These are phyloP conservation scores for Elgaria multicarinata DNA, from an alignment of 2,113 vertebrate genomes.

Conservation along the genomic window DNA sequence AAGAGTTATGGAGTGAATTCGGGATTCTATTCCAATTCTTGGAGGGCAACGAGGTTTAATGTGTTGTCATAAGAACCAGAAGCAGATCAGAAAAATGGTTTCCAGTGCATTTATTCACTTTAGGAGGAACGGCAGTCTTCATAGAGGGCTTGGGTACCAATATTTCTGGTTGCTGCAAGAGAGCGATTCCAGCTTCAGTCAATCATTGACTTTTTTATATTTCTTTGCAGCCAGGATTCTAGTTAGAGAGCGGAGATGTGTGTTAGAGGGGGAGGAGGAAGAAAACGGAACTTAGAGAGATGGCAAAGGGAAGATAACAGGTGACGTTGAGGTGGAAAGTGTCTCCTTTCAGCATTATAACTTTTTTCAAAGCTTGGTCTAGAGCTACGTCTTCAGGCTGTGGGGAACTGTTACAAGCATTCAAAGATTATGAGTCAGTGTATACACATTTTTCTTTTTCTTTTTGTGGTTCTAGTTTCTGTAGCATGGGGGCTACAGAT, in stretches of 20 bases:
- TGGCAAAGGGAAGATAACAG: not conserved
- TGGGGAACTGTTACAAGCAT: not conserved
- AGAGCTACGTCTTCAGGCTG: not conserved
- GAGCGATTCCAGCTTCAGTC: not conserved
- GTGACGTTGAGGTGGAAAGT: not conserved
- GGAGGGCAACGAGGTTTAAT: not conserved
- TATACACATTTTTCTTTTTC: not conserved
- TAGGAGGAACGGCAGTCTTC: not conserved
- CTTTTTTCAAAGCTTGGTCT: not conserved
- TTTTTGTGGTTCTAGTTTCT: not conserved
- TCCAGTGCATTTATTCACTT: not conserved
- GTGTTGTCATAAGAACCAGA: not conserved
- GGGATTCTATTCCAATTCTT: not conserved
- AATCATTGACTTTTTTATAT: conserved; percentile 18
- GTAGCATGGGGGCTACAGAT: not conserved
- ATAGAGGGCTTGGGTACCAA: not conserved
- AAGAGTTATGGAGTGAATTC: not conserved
- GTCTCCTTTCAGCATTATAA: not conserved
- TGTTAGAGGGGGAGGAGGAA: not conserved
- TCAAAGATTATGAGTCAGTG: not conserved
- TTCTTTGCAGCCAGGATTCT: not conserved
- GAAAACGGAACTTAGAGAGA: not conserved
- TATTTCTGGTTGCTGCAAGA: not conserved
- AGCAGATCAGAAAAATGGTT: not conserved
- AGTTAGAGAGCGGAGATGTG: not conserved